Percentiles rank a stretch among this genome's conserved stretches.
Conservation (phyloP, 2,797 vertebrate genomes). For the Knipowitschia caucasica region DNA sequence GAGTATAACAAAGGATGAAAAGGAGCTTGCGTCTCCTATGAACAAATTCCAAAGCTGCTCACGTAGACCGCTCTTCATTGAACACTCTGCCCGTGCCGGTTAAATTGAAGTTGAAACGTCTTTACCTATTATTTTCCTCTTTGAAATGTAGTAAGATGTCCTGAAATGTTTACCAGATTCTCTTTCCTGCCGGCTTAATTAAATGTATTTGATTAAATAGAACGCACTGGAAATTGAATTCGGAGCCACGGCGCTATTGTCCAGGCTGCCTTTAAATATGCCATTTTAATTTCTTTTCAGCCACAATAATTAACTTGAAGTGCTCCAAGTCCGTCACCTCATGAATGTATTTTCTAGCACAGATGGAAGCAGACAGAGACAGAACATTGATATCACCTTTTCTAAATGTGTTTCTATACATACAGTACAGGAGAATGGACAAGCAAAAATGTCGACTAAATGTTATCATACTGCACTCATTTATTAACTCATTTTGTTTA, state of each 20-base stretch:
- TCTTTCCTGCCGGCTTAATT: conserved; percentile 64
- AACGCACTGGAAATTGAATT: conserved; percentile 57
- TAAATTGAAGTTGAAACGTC: conserved; percentile 91
- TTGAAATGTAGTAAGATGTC: conserved; percentile 83
- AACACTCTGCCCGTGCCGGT: conserved; percentile 89
- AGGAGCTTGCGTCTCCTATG: conserved; percentile 90
- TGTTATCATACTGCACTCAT: too few species aligned
- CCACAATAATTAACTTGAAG: conserved; percentile 58
- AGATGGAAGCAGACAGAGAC: conserved; percentile 23
- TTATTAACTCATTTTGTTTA: too few species aligned
- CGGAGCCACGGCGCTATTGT: conserved; percentile 32
- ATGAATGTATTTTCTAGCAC: conserved; percentile 42
- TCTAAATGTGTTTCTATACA: not conserved
- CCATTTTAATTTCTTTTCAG: conserved; percentile 40
- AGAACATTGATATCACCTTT: too few species aligned
- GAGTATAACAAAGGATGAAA: conserved; percentile 99
- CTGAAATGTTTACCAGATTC: conserved; percentile 74
- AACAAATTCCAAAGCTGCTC: conserved; percentile 96
- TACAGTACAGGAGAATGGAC: not conserved
- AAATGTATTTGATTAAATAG: conserved; percentile 67
- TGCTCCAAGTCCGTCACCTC: conserved; percentile 40
- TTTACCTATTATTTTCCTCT: conserved; percentile 89
- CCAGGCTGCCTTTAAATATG: conserved; percentile 39
- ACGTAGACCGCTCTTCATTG: conserved; percentile 91
- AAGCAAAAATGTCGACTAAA: not conserved